Evolutionary conservation across 2,888 invertebrate species (phyloP), one percentile per base, ranked within the genome.

Genomic region (Cataglyphis rosenhaueri): DNA sequence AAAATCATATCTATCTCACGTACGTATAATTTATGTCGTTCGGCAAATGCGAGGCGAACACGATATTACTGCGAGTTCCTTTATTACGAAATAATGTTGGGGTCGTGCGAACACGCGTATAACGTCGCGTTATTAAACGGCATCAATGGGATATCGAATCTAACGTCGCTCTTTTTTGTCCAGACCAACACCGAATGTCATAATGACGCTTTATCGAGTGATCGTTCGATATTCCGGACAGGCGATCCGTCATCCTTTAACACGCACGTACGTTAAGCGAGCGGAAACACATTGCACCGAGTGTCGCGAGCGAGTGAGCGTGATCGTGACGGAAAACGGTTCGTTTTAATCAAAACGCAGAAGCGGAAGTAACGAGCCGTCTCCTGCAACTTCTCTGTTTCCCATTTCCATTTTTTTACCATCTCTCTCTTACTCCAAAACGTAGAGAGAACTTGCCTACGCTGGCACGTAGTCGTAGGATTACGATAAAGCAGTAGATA

Each of bases 171-270:
- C 21, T 32, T 41, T 61, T 25, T n/a, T 4, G 29, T 9, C n/a
- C 6, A 6, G 38, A 65, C 21, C 59, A 59, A 78, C 35, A 55
- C n/a, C 76, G 76, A 29, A 48, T 5, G 25, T 70, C 29, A 15
- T 3, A 12, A 18, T 65, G 65, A 61, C 57, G 76, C n/a, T 76
- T 75, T 59, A 65, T 74, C 57, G 55, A 62, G 32, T 57, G 78
- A 76, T 82, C 52, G 68, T 9, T 68, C 68, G 79, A 79, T 82
- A 78, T 70, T 79, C 48, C 59, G 44, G 25, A 62, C 61, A 57
- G 38, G 12, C 82, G 82, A 82, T 84, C 82, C 74, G 82, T 81
- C 84, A 75, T 68, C 68, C 55, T 75, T 81, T 44, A 48, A 68
- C 75, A 52, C 68, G 75, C 68, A 41, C 68, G 75, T 66, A n/a